Base-by-base conservation (phyloP, 2,113 vertebrate genomes). In the Cephalophus harveyi region DNA sequence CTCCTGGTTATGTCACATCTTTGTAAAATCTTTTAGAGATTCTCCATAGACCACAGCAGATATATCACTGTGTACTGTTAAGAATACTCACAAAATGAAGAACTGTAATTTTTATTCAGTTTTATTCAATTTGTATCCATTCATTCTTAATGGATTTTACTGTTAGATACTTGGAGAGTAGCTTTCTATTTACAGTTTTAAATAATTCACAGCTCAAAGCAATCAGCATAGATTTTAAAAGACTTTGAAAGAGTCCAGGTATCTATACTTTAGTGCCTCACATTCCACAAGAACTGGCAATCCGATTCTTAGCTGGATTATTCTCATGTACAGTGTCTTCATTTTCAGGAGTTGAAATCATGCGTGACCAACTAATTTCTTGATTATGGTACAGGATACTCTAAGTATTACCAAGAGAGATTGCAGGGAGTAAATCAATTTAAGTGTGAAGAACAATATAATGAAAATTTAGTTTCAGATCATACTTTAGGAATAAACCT, bases 281-380 rank as follows among this genome's bases (percentile, higher is more conserved):
- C 9, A 86, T 91, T 43, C 43, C 91, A 59, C 30, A 59, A 48
- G 64, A 57, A 43, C 60, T 6, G 13, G 16, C 55, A 83, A 97
- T n/a, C 23, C 83, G 88, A 94, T 71, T 93, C 33, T 50, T 57
- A 86, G 19, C 7, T 76, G 59, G 27, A 81, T 85, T 94, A 40
- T 95, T 94, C 95, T 93, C 57, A 93, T 52, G 19, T 43, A 67
- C 30, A 52, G 13, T 25, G 11, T 83, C 60, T 96, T 97, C 81
- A 92, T 95, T 97, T 97, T 82, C 54, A 95, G 7, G 7, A 59
- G 17, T 19, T 90, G 27, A 82, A 94, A 33, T 71, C n/a, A 59
- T 83, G 81, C 10, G 2, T 62, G 71, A 76, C 28, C 62, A 97
- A 79, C 50, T 91, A 43, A 84, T 92, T 96, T 94, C 50, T 54